A percentile compares a stretch with the other conserved stretches of the same genome.
Conservation (phyloP, 2,113 vertebrate species). For the Lathamus discolor region DNA sequence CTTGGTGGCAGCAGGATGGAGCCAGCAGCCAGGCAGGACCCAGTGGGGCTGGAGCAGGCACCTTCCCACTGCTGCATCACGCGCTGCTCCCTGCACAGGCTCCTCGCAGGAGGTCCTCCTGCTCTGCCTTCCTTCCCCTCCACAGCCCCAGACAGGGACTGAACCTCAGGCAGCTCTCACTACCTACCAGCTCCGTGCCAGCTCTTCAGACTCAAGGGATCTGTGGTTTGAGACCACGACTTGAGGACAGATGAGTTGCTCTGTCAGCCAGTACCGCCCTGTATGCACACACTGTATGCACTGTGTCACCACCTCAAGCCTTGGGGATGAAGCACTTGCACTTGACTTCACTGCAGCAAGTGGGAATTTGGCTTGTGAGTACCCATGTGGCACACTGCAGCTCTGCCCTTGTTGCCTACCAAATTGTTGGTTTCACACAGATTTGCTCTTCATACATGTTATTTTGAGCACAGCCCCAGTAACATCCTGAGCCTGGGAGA, state of each 20-base stretch:
- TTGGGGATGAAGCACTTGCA: neutral
- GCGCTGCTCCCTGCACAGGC: neutral
- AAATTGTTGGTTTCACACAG: neutral
- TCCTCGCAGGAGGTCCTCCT: neutral
- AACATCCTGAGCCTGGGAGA: neutral
- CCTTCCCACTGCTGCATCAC: neutral
- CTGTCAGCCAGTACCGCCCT: neutral
- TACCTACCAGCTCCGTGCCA: neutral
- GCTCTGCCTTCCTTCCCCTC: neutral
- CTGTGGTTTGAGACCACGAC: neutral
- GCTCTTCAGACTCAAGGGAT: neutral
- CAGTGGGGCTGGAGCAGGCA: neutral
- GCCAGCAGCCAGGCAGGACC: neutral
- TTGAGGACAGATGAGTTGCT: neutral
- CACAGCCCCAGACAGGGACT: fast-evolving
- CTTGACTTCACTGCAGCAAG: neutral
- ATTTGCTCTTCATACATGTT: neutral
- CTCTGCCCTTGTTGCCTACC: neutral
- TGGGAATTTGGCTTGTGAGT: neutral
- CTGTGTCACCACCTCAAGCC: neutral
- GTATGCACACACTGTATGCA: neutral
- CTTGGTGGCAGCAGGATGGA: neutral
- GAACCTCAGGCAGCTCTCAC: neutral
- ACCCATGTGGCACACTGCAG: neutral
- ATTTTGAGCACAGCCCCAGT: neutral